Base-by-base conservation (phyloP, 1,140 invertebrate genomes). In the Drosophila quadrilineata region DNA sequence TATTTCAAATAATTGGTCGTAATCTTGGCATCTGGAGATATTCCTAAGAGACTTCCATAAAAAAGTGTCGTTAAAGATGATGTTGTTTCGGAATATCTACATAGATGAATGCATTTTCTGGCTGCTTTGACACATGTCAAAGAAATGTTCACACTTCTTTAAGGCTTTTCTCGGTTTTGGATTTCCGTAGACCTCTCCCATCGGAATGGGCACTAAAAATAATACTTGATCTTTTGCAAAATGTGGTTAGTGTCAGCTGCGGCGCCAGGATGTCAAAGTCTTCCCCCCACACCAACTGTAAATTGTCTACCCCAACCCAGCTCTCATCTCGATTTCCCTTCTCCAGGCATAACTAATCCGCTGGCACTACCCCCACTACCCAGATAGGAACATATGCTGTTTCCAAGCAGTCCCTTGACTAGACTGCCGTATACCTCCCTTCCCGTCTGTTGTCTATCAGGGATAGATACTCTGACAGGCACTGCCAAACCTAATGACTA, bases 401-500 rank as follows among this genome's bases (percentile, higher is more conserved):
- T n/a, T n/a, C n/a, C n/a, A n/a, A n/a, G n/a, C n/a, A n/a, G n/a
- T n/a, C n/a, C n/a, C n/a, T n/a, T n/a, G n/a, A n/a, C n/a, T n/a
- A n/a, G n/a, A n/a, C n/a, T n/a, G n/a, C n/a, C n/a, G n/a, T n/a
- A n/a, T n/a, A n/a, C n/a, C 16, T 14, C 17, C 60, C 21, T 10
- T 12, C 29, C 4, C 6, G 14, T 14, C 40, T 26, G 9, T 41
- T 19, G n/a, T n/a, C n/a, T n/a, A n/a, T n/a, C n/a, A n/a, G n/a
- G n/a, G n/a, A n/a, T n/a, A n/a, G n/a, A n/a, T n/a, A n/a, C 8
- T 3, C 56, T 24, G 48, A 45, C 31, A 57, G 60, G 52, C 40
- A 29, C 67, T 58, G 67, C 64, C 69, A 72, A 72, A 72, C 72
- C 72, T 82, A 84, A 80, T 80, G 64, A 73, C 77, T 82, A 60